Evolutionary conservation across 1,140 invertebrate genomes (phyloP).

Genomic region (Nixonia krombeini): DNA sequence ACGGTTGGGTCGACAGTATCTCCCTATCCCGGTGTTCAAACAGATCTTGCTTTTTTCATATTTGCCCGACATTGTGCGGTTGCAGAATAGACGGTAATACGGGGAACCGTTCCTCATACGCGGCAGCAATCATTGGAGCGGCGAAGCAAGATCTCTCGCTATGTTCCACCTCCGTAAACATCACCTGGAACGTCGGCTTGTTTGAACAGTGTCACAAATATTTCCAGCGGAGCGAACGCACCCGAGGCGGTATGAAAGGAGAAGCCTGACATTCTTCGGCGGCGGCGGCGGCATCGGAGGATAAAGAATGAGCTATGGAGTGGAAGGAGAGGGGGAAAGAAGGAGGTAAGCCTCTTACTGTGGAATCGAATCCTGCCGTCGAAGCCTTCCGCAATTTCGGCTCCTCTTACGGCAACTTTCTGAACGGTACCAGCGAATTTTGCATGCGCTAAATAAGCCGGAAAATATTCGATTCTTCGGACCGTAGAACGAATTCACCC

Average conservation of each 20-base stretch:
- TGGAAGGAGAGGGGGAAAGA: not conserved
- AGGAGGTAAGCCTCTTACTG: constrained; percentile 38
- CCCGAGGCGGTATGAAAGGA: constrained; percentile 33
- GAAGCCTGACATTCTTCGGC: constrained; percentile 9
- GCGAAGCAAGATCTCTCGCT: constrained; percentile 20
- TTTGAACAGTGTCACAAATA: constrained; percentile 50
- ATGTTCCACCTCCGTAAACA: constrained; percentile 46
- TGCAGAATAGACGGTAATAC: constrained; percentile 20
- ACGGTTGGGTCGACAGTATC: too few relatives aligned
- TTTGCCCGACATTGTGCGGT: not conserved
- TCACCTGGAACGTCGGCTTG: constrained; percentile 43
- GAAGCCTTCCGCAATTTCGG: constrained; percentile 32
- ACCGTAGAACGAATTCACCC: not conserved
- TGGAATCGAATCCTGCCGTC: constrained; percentile 33
- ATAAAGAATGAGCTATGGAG: constrained; percentile 7
- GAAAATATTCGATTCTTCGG: not conserved
- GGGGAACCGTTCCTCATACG: constrained; percentile 27
- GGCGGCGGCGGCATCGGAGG: not conserved
- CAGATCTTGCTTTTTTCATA: too few relatives aligned
- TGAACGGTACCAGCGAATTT: not conserved
- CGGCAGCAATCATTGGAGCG: constrained; percentile 37
- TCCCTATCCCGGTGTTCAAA: too few relatives aligned
- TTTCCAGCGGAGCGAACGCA: constrained; percentile 37
- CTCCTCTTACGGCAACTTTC: constrained; percentile 38
- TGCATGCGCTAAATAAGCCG: constrained; percentile 5